Conservation (phyloP, 2,888 invertebrate species). For the Agrotis exclamationis region DNA sequence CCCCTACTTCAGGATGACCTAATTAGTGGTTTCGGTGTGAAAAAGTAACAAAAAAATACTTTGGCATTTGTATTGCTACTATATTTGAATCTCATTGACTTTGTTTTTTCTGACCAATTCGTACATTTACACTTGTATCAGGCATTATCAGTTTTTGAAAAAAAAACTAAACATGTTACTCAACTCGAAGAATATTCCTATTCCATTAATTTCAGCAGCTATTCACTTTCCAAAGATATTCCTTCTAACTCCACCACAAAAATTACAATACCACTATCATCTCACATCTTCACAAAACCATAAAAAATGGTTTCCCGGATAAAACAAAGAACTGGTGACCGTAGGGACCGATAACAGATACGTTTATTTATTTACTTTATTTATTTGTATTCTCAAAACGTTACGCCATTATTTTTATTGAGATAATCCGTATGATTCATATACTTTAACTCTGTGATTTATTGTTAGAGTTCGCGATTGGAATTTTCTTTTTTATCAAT, state of each 20-base stretch:
- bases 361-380: slow-evolving; percentile 61
- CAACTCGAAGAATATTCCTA: too few relatives aligned
- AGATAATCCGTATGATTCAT: slow-evolving; percentile 84
- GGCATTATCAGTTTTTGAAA: too few relatives aligned
- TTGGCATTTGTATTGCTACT: too few relatives aligned
- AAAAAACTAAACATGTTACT: too few relatives aligned
- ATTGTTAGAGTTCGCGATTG: slow-evolving; percentile 75
- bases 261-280: slow-evolving; percentile 13
- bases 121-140: too few relatives aligned
- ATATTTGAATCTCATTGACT: too few relatives aligned
- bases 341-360: slow-evolving; percentile 70
- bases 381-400: slow-evolving; percentile 74
- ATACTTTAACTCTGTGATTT: slow-evolving; percentile 76
- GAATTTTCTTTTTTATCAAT: slow-evolving; percentile 70
- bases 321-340: slow-evolving; percentile 53
- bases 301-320: slow-evolving; percentile 55
- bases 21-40: too few relatives aligned
- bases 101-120: too few relatives aligned
- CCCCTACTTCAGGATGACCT: too few relatives aligned
- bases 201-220: too few relatives aligned
- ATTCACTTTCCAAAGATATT: too few relatives aligned
- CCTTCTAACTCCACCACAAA: not conserved
- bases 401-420: slow-evolving; percentile 76
- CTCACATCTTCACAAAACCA: slow-evolving; percentile 40
- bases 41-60: too few relatives aligned